phyloP scores from a whole-genome alignment of 1,140 invertebrate species.

The Caenorhabditis inopinata region DNA sequence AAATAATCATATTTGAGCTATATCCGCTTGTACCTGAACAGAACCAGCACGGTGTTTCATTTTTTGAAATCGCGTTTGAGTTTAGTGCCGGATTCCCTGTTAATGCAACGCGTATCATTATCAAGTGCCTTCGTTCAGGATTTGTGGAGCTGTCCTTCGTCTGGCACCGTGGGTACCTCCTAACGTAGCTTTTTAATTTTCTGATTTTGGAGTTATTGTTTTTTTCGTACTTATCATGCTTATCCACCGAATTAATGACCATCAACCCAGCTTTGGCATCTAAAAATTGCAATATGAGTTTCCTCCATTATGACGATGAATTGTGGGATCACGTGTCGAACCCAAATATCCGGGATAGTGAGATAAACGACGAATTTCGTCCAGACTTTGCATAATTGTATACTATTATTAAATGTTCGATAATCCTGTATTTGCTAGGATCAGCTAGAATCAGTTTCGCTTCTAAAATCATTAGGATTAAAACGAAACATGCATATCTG shows the following conservation, averaged over 20 bases:
- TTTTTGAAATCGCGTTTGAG: too few species aligned
- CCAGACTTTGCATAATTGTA: too few species aligned
- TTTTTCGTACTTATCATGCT: background rate
- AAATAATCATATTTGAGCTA: too few species aligned
- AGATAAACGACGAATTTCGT: too few species aligned
- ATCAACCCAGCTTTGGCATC: slow-evolving; percentile 1
- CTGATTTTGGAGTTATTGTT: background rate
- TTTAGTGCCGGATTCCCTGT: background rate
- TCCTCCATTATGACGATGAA: background rate
- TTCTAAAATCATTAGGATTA: slow-evolving; percentile 16
- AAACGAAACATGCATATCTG: slow-evolving; percentile 4
- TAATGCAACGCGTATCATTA: background rate
- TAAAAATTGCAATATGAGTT: background rate
- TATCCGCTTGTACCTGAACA: too few species aligned
- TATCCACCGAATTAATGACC: background rate
- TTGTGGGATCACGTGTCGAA: background rate
- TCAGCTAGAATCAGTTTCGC: background rate
- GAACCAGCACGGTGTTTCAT: too few species aligned
- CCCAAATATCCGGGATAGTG: too few species aligned
- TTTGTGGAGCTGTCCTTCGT: background rate
- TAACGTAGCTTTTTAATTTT: background rate
- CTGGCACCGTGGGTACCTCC: slow-evolving; percentile 6
- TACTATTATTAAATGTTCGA: background rate
- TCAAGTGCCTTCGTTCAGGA: background rate
- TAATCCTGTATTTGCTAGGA: background rate